Percentiles rank a stretch among this genome's conserved stretches.
These are phyloP conservation scores for Lucifuga dentata DNA, from an alignment of 2,113 vertebrate species.

Conservation along the genomic window DNA sequence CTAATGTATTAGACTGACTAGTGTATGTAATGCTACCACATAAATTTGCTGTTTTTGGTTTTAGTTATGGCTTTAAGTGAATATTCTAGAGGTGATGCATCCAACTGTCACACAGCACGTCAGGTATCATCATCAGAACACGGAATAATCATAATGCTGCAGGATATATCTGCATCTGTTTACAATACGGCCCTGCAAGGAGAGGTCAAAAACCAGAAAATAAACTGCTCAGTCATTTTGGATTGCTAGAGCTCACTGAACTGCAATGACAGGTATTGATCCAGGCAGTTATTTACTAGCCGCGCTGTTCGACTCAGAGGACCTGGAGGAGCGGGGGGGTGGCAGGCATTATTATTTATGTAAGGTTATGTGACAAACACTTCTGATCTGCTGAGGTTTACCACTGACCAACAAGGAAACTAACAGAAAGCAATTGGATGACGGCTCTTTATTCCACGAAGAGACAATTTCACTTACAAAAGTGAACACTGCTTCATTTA, in stretches of 20 bases:
- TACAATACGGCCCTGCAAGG: neutral
- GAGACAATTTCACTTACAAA: constrained; percentile 10
- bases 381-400: constrained; percentile 60
- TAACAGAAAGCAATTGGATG: constrained; percentile 20
- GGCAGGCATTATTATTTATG: constrained; percentile 74
- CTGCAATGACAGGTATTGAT: constrained; percentile 75
- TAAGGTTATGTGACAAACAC: constrained; percentile 64
- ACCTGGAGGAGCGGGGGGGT: constrained; percentile 29
- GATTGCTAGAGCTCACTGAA: constrained; percentile 52
- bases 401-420: constrained; percentile 49
- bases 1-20: no score
- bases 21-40: no score
- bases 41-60: no score
- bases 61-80: no score
- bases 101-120: neutral
- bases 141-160: constrained; percentile 13
- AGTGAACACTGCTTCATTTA: neutral
- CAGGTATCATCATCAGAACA: neutral
- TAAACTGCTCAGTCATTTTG: constrained; percentile 56
- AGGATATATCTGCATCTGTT: constrained; percentile 22
- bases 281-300: constrained; percentile 70
- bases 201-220: constrained; percentile 46
- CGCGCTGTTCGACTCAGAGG: constrained; percentile 32
- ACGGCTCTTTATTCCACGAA: neutral
- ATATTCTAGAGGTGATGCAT: neutral